Percentiles rank a stretch among this genome's conserved stretches.
These are phyloP conservation scores for Epistrophella euchroma DNA, from an alignment of 2,888 invertebrate genomes.

Conservation along the genomic window DNA sequence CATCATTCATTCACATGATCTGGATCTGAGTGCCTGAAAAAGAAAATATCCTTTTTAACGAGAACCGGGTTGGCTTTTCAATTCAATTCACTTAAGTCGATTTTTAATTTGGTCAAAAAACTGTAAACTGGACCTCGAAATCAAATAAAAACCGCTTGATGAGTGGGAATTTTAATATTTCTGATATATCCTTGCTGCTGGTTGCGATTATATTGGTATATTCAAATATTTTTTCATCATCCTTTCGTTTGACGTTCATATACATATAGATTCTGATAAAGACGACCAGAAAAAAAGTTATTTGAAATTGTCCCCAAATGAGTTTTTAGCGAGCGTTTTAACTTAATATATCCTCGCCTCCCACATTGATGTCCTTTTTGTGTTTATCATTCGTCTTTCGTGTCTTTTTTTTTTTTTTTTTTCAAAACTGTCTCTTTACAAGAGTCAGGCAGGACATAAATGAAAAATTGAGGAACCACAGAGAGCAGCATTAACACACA, in stretches of 20 bases:
- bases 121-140: constrained; percentile 1
- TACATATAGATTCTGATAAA: not conserved
- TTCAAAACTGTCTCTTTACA: constrained; percentile 45
- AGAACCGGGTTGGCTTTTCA: not conserved
- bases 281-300: not conserved
- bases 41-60: constrained; percentile 12
- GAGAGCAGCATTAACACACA: constrained; percentile 21
- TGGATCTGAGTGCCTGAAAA: not conserved
- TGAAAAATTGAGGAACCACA: constrained; percentile 68
- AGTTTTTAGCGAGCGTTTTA: constrained; percentile 66
- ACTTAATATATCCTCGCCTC: constrained; percentile 39
- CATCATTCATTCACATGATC: not conserved
- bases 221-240: constrained; percentile 27
- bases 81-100: constrained; percentile 17
- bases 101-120: constrained; percentile 27
- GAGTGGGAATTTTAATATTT: constrained; percentile 25
- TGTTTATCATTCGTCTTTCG: constrained; percentile 28
- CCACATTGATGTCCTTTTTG: constrained; percentile 57
- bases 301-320: constrained; percentile 68
- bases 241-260: not conserved
- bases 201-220: not conserved
- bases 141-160: constrained; percentile 15
- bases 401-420: constrained; percentile 24
- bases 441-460: constrained; percentile 61
- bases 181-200: not conserved